phyloP scores from a whole-genome alignment of 2,888 invertebrate species.

The Hartigia nigra region DNA sequence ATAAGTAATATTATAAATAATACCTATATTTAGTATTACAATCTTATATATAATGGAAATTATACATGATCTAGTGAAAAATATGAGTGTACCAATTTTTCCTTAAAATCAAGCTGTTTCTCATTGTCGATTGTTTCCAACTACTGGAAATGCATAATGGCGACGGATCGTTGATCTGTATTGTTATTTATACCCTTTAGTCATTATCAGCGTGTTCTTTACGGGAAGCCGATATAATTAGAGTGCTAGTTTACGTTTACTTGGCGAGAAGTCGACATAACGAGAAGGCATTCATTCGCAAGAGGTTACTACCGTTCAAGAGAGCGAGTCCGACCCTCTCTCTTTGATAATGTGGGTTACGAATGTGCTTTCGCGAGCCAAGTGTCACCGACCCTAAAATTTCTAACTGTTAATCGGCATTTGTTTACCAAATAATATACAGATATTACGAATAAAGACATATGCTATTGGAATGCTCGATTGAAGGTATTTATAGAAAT shows the following conservation, averaged over 20 bases:
- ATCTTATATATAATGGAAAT: neutral
- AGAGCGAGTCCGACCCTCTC: neutral
- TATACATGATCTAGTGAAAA: neutral
- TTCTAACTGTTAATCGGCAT: constrained; percentile 21
- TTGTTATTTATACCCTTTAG: neutral
- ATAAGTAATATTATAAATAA: neutral
- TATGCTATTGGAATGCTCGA: neutral
- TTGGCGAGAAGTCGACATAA: neutral
- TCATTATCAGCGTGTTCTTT: neutral
- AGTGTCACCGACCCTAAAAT: constrained; percentile 16
- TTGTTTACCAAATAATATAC: constrained; percentile 18
- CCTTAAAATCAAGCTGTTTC: neutral
- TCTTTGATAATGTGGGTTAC: constrained; percentile 18
- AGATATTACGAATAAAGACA: neutral
- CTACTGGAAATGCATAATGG: neutral
- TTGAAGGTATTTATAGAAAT: neutral
- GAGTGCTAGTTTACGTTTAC: neutral
- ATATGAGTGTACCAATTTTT: neutral
- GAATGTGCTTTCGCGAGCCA: constrained; percentile 20
- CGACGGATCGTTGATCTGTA: neutral
- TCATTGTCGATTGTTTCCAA: neutral
- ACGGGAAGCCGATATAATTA: neutral
- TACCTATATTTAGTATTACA: neutral
- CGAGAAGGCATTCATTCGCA: neutral
- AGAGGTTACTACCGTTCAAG: neutral